Evolutionary conservation across 35 echinoderm and acorn worm species (phyloP).

Genomic region (Chiridota heheva): DNA sequence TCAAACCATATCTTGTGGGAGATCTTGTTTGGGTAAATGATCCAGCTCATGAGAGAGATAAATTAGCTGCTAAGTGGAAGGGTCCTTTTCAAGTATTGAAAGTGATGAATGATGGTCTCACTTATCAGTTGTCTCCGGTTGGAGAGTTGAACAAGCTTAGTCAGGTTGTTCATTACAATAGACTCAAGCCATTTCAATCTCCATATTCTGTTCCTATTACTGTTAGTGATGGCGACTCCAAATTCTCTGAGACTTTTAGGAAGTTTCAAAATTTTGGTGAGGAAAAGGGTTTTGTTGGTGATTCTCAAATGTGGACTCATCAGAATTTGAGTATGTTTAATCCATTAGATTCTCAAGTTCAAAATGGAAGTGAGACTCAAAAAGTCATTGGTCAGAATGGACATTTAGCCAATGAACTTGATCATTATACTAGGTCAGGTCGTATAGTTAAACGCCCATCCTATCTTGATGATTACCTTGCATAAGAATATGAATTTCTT

Average conservation of each 20-base stretch:
- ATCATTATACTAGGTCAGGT: neutral
- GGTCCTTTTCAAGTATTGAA: too few species aligned
- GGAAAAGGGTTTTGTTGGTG: neutral
- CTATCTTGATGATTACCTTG: conserved; percentile 24
- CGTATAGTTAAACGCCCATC: conserved; percentile 16
- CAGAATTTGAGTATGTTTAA: neutral
- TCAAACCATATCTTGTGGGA: conserved; percentile 18
- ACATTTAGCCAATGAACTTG: neutral
- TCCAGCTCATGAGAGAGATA: conserved; percentile 38
- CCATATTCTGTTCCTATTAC: neutral
- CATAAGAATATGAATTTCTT: too few species aligned
- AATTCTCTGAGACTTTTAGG: neutral
- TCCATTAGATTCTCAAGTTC: neutral
- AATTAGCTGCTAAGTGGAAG: neutral
- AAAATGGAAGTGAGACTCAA: neutral
- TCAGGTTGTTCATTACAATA: conserved; percentile 15
- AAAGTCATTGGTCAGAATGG: neutral
- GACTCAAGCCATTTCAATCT: neutral
- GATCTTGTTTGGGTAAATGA: conserved; percentile 38
- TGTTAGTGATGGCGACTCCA: neutral
- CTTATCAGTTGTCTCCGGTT: conserved; percentile 18
- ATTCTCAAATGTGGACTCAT: neutral
- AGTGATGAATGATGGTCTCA: conserved; percentile 11
- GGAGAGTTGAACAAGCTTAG: neutral
- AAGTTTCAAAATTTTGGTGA: neutral